Percentiles rank a stretch among this genome's conserved stretches.
These are phyloP conservation scores for Tachuris rubrigastra DNA, from an alignment of 2,113 vertebrate species.

Conservation along the genomic window DNA sequence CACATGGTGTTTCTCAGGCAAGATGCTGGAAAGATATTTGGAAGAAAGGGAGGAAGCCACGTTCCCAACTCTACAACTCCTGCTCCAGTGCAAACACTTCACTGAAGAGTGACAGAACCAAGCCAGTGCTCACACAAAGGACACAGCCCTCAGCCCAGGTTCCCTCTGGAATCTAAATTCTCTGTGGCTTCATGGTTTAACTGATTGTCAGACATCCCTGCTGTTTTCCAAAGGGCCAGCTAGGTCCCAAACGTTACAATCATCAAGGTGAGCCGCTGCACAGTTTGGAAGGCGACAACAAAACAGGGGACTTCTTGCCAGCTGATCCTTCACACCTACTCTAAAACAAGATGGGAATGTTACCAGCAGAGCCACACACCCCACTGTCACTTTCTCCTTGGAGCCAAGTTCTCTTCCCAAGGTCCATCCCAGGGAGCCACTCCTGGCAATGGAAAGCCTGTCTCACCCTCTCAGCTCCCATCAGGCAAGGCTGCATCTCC, in stretches of 20 bases:
- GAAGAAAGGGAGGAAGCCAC: not conserved
- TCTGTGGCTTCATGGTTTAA: not conserved
- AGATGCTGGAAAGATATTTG: not conserved
- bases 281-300: not conserved
- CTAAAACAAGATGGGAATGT: not conserved
- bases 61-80: rapidly evolving
- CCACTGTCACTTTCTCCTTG: not conserved
- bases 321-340: not conserved
- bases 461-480: not conserved
- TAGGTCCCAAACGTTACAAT: not conserved
- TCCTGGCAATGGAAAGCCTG: not conserved
- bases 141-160: not conserved
- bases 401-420: not conserved
- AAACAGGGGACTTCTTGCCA: not conserved
- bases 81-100: not conserved
- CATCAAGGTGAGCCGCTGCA: not conserved
- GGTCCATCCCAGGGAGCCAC: not conserved
- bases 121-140: not conserved
- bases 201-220: not conserved
- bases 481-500: constrained; percentile 23
- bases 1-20: not conserved
- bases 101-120: not conserved
- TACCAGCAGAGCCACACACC: not conserved
- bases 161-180: not conserved
- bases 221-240: not conserved